Base-by-base conservation (phyloP, 2,113 vertebrate genomes). In the Dryoscopus gambensis region DNA sequence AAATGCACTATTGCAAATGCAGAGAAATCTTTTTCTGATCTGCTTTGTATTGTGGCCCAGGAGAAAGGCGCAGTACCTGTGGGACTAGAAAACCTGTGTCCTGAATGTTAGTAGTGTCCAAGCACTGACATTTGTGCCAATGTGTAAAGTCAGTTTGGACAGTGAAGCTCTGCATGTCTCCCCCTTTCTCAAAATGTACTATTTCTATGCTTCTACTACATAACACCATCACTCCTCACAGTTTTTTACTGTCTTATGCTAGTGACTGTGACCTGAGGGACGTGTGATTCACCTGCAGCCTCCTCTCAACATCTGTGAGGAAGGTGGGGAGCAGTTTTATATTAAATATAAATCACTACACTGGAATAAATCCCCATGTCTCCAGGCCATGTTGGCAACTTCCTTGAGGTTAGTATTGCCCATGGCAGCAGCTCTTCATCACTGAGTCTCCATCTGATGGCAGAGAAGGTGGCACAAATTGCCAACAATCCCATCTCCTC, bases 81-180 rank as follows among this genome's bases (percentile, higher is more conserved):
- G 31, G 9, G 10, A 74, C 46, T 49, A 64, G 46, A 17, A 75
- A 64, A 83, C 6, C 10, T 52, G 27, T 50, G 5, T 30, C 30
- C 55, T 52, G 9, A 70, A 42, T 42, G 5, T 44, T 46, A 87
- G 39, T 56, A 87, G 27, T 21, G 4, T 44, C 35, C 55, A 65
- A 78, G 33, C 20, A 13, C 4, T 42, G 80, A 62, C 4, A 24
- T 42, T 50, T 62, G 37, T 55, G 42, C 27, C 33, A 30, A 22
- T 25, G 13, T 39, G 2, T 30, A 60, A 75, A 82, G 70, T 42
- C 1, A 0, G 1, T 53, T 87, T 59, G 12, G 11, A 5, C 23
- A 80, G 17, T 18, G 63, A 80, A 64, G 19, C 4, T 62, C 44
- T 82, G 37, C 4, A 3, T 13, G 24, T 53, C 31, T 67, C 13